A percentile compares a stretch with the other conserved stretches of the same genome.
Evolutionary conservation across 1,140 invertebrate genomes (phyloP).

Genomic region (Drosophila littoralis): DNA sequence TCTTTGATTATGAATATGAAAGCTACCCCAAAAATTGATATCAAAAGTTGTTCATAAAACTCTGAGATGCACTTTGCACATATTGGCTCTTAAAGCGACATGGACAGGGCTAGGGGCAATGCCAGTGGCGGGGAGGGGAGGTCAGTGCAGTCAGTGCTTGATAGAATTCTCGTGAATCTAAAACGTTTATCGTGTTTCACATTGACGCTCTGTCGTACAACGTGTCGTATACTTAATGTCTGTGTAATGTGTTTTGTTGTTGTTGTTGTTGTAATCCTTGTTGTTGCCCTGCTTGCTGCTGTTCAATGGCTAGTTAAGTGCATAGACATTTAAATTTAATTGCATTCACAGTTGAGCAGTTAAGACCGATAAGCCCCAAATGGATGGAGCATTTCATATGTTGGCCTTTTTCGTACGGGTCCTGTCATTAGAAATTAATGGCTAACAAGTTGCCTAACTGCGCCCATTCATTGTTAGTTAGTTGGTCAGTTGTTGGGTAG

Average conservation of each 20-base stretch:
- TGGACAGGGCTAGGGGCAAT: too few relatives aligned
- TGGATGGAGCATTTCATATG: slow-evolving; percentile 17
- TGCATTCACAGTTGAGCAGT: slow-evolving; percentile 40
- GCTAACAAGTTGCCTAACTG: not conserved
- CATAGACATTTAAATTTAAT: slow-evolving; percentile 56
- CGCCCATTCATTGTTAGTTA: not conserved
- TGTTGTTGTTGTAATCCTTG: not conserved
- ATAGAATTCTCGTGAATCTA: slow-evolving; percentile 21
- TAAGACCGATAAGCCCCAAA: slow-evolving; percentile 23
- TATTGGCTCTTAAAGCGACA: not conserved
- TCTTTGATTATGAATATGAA: slow-evolving; percentile 42
- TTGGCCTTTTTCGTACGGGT: not conserved
- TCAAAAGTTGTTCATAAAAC: slow-evolving; percentile 15
- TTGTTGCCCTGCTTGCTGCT: not conserved
- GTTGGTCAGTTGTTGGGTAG: not conserved
- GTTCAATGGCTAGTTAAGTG: slow-evolving; percentile 21
- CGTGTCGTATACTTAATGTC: slow-evolving; percentile 59
- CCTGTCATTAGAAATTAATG: slow-evolving; percentile 27
- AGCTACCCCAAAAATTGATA: slow-evolving; percentile 5
- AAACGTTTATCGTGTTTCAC: slow-evolving; percentile 63
- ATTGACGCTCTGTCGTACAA: slow-evolving; percentile 16
- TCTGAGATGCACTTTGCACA: slow-evolving; percentile 9
- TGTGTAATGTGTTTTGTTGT: slow-evolving; percentile 20
- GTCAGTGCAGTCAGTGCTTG: not conserved
- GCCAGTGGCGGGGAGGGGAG: not conserved